Evolutionary conservation across 2,113 vertebrate genomes (phyloP).

Genomic region (Triplophysa siluroides): DNA sequence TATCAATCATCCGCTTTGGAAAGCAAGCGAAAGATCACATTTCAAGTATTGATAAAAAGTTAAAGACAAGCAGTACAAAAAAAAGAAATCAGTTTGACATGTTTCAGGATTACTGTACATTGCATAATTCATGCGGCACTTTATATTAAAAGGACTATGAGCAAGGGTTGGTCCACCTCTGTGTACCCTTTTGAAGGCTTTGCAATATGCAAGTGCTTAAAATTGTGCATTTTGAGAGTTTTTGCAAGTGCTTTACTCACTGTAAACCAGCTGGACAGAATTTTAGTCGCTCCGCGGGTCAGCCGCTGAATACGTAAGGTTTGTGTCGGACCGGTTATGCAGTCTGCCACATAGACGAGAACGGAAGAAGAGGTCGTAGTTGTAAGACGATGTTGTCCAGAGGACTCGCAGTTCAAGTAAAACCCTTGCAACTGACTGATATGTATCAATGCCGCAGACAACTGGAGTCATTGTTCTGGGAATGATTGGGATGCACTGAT

Average conservation of each 20-base stretch:
- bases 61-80: conserved; percentile 75
- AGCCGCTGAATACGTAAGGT: conserved; percentile 37
- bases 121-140: conserved; percentile 99
- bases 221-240: conserved; percentile 85
- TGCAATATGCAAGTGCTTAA: conserved; percentile 93
- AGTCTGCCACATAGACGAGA: conserved; percentile 13
- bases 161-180: conserved; percentile 77
- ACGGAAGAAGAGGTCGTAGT: background rate
- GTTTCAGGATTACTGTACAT: conserved; percentile 91
- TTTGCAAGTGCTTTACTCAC: conserved; percentile 85
- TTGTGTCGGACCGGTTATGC: conserved; percentile 40
- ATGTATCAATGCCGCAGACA: conserved; percentile 32
- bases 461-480: conserved; percentile 12
- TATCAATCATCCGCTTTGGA: conserved; percentile 98
- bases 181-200: conserved; percentile 90
- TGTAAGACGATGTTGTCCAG: conserved; percentile 29
- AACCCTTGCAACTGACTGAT: conserved; percentile 21
- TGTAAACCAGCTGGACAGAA: conserved; percentile 72
- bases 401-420: conserved; percentile 23
- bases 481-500: conserved; percentile 7
- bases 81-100: conserved; percentile 77
- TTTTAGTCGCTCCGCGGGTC: conserved; percentile 61
- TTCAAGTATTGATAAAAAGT: conserved; percentile 97
- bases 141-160: conserved; percentile 80
- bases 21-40: conserved; percentile 98